These are phyloP conservation scores for Erebia palarica DNA, from an alignment of 2,888 invertebrate species.

Conservation along the genomic window DNA sequence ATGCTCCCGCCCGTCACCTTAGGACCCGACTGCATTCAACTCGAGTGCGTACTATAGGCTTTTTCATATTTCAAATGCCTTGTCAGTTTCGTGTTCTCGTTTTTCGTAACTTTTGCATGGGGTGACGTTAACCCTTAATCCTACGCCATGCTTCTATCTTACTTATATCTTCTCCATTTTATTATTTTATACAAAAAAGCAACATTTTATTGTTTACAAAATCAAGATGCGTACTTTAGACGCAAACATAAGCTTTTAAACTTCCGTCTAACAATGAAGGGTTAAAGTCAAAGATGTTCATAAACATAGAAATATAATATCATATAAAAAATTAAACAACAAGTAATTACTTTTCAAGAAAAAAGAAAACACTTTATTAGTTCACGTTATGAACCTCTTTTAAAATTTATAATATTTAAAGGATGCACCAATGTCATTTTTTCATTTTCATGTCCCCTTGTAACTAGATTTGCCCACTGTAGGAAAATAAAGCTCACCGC, in stretches of 20 bases:
- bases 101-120: constrained; percentile 51
- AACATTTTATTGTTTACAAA: not conserved
- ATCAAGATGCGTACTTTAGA: not conserved
- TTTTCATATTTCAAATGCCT: constrained; percentile 37
- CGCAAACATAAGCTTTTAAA: not conserved
- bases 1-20: no score
- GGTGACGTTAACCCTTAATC: constrained; percentile 56
- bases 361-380: not conserved
- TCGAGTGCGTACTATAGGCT: no score
- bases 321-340: no score
- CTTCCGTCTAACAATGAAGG: not conserved
- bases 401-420: not conserved
- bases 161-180: not conserved
- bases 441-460: no score
- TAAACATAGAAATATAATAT: not conserved
- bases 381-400: not conserved
- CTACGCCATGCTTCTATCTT: constrained; percentile 2
- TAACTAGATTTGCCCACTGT: no score
- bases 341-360: no score
- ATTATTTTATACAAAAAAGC: not conserved
- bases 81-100: constrained; percentile 47
- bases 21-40: no score
- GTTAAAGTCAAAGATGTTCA: not conserved
- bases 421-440: no score
- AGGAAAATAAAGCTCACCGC: no score